A percentile compares a stretch with the other conserved stretches of the same genome.
Conservation (phyloP, 2,888 invertebrate species). For the Capitulum mitella region DNA sequence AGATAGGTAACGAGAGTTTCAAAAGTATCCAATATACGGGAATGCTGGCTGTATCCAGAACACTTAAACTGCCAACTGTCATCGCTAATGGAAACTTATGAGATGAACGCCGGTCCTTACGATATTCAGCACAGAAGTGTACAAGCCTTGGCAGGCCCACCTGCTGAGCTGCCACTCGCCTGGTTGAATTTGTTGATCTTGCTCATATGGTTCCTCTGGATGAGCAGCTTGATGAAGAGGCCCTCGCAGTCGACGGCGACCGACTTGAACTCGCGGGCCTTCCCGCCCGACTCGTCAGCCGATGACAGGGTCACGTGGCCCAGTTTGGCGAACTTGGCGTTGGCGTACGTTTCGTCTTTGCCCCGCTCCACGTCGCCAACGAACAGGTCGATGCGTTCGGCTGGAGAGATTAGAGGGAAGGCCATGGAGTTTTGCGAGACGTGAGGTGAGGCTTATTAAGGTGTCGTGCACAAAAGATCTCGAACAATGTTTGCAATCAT, state of each 20-base stretch:
- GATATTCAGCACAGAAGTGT: too few species aligned
- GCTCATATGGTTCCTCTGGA: slow-evolving; percentile 76
- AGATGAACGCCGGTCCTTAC: too few species aligned
- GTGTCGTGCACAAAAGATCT: too few species aligned
- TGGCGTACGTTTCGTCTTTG: slow-evolving; percentile 24
- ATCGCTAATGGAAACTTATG: too few species aligned
- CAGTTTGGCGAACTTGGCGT: slow-evolving; percentile 50
- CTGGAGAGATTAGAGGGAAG: slow-evolving; percentile 46
- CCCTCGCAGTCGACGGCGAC: slow-evolving; percentile 71
- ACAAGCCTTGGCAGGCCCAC: too few species aligned
- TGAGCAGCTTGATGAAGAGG: slow-evolving; percentile 69
- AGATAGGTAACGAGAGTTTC: too few species aligned
- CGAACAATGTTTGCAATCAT: too few species aligned
- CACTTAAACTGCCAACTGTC: too few species aligned
- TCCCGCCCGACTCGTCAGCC: slow-evolving; percentile 68
- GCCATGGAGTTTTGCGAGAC: too few species aligned
- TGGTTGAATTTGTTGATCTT: slow-evolving; percentile 72
- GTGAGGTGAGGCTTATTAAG: too few species aligned
- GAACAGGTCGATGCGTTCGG: slow-evolving; percentile 65
- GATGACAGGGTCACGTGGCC: slow-evolving; percentile 72
- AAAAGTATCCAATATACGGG: too few species aligned
- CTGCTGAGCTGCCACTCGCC: slow-evolving; percentile 66
- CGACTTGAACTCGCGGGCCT: slow-evolving; percentile 73
- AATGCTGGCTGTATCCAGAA: too few species aligned
- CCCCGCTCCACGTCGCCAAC: slow-evolving; percentile 47